A percentile compares a stretch with the other conserved stretches of the same genome.
These are phyloP conservation scores for Borostomias antarcticus DNA, from an alignment of 2,797 vertebrate species.

Conservation along the genomic window DNA sequence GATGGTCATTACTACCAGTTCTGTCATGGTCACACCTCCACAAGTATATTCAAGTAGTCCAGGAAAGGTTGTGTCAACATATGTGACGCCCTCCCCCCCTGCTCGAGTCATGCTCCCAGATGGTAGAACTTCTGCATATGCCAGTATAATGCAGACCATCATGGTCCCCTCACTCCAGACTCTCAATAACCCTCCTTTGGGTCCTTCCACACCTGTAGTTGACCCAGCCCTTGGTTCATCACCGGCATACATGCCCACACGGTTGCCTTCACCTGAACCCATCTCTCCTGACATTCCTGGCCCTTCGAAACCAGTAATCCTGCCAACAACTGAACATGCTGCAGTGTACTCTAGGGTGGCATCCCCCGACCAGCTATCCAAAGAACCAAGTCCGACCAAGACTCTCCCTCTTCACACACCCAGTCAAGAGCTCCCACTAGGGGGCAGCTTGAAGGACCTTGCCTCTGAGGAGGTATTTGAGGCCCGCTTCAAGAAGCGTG, in stretches of 20 bases:
- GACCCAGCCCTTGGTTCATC: conserved; percentile 17
- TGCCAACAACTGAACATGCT: conserved; percentile 74
- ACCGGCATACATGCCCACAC: not conserved
- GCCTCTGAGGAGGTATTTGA: conserved; percentile 94
- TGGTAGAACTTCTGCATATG: conserved; percentile 85
- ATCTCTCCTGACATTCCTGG: conserved; percentile 40
- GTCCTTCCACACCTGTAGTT: conserved; percentile 45
- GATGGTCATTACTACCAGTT: conserved; percentile 63
- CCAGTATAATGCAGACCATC: conserved; percentile 92
- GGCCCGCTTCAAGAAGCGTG: conserved; percentile 91
- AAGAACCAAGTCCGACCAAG: conserved; percentile 75
- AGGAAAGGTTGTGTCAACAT: conserved; percentile 52
- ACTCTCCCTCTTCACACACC: conserved; percentile 47
- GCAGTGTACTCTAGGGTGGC: conserved; percentile 82
- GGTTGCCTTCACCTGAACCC: conserved; percentile 31
- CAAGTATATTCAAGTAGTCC: conserved; percentile 48
- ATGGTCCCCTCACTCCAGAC: conserved; percentile 69
- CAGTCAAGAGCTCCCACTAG: conserved; percentile 53
- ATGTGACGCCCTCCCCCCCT: conserved; percentile 57
- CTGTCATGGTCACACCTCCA: conserved; percentile 56
- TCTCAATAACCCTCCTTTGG: conserved; percentile 37
- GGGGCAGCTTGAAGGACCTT: conserved; percentile 82
- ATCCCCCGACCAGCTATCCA: conserved; percentile 74
- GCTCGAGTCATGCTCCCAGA: conserved; percentile 75
- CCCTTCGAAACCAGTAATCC: conserved; percentile 38